A percentile compares a stretch with the other conserved stretches of the same genome.
Conservation (phyloP, 2,113 vertebrate genomes). For the Tringa solitaria region DNA sequence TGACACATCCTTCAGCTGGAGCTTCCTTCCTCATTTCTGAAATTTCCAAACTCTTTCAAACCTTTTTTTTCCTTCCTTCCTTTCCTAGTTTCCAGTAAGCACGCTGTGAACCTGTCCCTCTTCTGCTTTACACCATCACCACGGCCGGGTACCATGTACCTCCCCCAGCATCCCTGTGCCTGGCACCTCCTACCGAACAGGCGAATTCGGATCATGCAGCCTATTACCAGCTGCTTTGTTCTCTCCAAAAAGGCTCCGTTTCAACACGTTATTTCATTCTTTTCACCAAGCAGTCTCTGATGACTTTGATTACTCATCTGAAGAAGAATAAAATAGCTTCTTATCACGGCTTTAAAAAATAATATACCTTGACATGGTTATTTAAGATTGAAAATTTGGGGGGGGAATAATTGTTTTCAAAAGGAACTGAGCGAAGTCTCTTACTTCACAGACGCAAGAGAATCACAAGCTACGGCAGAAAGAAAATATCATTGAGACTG, state of each 20-base stretch:
- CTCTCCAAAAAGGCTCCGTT: not conserved
- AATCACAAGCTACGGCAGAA: not conserved
- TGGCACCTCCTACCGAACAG: not conserved
- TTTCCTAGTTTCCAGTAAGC: not conserved
- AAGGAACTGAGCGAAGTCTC: not conserved
- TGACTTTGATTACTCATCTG: not conserved
- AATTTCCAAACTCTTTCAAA: not conserved
- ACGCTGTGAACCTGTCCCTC: not conserved
- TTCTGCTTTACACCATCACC: not conserved
- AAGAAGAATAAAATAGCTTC: slow-evolving; percentile 20
- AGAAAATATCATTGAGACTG: not conserved
- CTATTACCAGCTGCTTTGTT: not conserved
- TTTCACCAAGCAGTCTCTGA: not conserved
- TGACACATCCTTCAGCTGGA: not conserved
- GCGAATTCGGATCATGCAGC: accelerated
- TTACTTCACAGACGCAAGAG: not conserved
- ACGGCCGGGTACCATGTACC: accelerated
- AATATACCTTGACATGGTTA: slow-evolving; percentile 8
- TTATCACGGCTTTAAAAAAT: slow-evolving; percentile 42
- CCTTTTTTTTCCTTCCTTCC: not conserved
- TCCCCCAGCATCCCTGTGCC: not conserved
- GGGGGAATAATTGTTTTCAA: not conserved
- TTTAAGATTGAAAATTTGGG: not conserved
- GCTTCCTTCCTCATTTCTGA: not conserved
- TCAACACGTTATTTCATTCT: not conserved